Base-by-base conservation (phyloP, 1,140 invertebrate genomes). In the Anastatus disparis region DNA sequence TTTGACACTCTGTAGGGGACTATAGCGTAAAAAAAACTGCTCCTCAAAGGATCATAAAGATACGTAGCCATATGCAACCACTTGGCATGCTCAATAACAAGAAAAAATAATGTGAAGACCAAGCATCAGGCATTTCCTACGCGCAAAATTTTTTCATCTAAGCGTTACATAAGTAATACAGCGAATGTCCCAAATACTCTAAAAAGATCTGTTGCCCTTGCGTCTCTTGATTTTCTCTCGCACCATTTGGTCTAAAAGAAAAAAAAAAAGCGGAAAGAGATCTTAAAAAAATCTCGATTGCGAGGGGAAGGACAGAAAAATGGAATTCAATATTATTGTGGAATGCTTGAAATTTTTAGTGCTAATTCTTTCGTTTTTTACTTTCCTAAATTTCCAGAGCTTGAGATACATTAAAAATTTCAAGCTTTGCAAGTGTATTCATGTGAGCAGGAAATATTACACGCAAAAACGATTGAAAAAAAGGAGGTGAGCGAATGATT, bases 121-220 rank as follows among this genome's bases (percentile, higher is more conserved):
- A n/a, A n/a, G n/a, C n/a, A n/a, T n/a, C n/a, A n/a, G n/a, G n/a
- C n/a, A n/a, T n/a, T n/a, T n/a, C n/a, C 42, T 20, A n/a, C 42
- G 6, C 42, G 42, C 17, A n/a, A 20, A 35, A 35, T 35, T 35
- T 35, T n/a, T n/a, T 44, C 10, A 7, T 44, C 3, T 44, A 44
- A n/a, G 7, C 56, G 61, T 50, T 63, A 63, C 61, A 63, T 50
- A 63, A 63, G 61, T 52, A 63, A 63, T 63, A 29, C 46, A 3
- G 42, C 26, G 38, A 59, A 22, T 42, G 56, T 15, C 59, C 38
- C 38, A 44, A 59, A 59, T 26, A 59, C 22, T 35, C 29, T 6
- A n/a, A n/a, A n/a, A n/a, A n/a, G n/a, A n/a, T 35, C 10, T 35
- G 4, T 35, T 35, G 10, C 10, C 4, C 31, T 35, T 20, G 2